These are phyloP conservation scores for Pteropus alecto DNA, from an alignment of 2,113 vertebrate genomes.

Conservation along the genomic window DNA sequence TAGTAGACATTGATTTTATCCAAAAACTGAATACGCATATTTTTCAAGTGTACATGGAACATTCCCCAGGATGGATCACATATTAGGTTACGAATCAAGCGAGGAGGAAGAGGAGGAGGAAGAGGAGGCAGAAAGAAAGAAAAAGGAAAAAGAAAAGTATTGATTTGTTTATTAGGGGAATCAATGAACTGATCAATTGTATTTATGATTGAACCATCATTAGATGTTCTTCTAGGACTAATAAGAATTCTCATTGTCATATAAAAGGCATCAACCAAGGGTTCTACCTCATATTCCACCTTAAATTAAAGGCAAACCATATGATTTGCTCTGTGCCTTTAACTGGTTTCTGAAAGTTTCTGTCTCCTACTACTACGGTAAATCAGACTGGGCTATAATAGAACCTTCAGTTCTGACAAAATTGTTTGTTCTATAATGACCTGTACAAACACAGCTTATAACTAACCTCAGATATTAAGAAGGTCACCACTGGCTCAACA, in stretches of 20 bases:
- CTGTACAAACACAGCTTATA: background rate
- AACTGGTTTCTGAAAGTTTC: background rate
- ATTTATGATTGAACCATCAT: background rate
- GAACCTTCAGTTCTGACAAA: background rate
- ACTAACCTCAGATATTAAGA: background rate
- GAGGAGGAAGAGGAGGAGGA: no score
- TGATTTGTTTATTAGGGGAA: background rate
- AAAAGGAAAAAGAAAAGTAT: background rate
- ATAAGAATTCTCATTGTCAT: background rate
- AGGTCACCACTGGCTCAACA: background rate
- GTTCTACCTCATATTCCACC: background rate
- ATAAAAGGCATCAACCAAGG: background rate
- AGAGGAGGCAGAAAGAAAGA: no score
- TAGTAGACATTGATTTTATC: background rate
- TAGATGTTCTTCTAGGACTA: background rate
- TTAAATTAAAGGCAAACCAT: background rate
- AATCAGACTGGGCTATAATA: background rate
- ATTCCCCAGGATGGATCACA: background rate
- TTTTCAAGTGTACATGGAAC: background rate
- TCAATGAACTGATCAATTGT: background rate
- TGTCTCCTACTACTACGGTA: background rate
- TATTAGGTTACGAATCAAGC: background rate
- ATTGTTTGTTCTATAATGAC: background rate
- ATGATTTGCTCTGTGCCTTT: background rate
- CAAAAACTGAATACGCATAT: background rate